Conservation (phyloP, 30 jellyfish, hydroid and myxozoan species). For the Rhopilema esculentum region DNA sequence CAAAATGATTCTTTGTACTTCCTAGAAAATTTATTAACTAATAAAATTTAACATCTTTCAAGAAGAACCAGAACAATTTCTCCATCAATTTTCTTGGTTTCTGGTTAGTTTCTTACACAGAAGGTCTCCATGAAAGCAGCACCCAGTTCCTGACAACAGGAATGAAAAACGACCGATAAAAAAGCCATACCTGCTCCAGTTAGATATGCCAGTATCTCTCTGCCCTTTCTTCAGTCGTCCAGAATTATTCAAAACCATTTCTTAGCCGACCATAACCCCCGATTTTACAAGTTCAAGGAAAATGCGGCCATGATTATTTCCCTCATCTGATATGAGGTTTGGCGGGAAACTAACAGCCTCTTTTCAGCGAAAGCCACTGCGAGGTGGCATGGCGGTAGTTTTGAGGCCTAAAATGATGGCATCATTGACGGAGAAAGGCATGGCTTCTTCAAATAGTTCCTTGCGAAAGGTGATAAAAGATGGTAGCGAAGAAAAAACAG, state of each 20-base stretch:
- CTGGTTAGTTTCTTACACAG: no score
- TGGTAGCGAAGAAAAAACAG: neutral
- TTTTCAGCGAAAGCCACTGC: neutral
- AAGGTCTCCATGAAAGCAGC: no score
- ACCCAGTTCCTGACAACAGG: no score
- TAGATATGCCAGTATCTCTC: neutral
- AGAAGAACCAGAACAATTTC: no score
- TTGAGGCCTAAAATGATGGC: neutral
- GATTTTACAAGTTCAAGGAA: neutral
- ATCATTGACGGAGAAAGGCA: neutral
- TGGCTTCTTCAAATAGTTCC: neutral
- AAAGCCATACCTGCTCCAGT: neutral
- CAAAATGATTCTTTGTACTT: no score
- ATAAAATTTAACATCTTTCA: no score
- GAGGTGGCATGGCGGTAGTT: neutral
- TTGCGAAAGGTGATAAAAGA: neutral
- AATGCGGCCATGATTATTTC: no score
- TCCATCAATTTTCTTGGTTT: no score
- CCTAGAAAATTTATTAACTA: no score
- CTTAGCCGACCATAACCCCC: neutral
- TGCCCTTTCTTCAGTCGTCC: constrained; percentile 31
- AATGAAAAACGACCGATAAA: no score
- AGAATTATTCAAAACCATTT: constrained; percentile 51
- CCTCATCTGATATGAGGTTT: neutral
- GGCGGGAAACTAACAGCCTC: neutral